Evolutionary conservation across 2,888 invertebrate species (phyloP).

Genomic region (Lysandra coridon): DNA sequence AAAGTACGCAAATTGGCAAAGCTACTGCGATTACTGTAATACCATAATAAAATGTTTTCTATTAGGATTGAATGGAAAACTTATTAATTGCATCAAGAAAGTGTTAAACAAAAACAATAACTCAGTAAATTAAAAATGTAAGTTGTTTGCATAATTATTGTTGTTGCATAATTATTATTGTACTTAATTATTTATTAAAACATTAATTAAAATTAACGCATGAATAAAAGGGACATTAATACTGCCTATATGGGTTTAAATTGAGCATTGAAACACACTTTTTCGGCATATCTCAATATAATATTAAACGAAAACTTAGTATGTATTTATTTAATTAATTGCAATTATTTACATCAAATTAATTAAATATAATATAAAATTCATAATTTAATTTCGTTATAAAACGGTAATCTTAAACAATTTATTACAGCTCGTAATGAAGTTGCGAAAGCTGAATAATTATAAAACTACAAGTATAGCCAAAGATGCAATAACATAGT

Average conservation of each 20-base stretch:
- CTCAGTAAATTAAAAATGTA: neutral
- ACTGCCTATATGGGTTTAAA: neutral
- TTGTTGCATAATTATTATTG: neutral
- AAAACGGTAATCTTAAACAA: conserved; percentile 16
- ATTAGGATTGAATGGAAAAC: too few species aligned
- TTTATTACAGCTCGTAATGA: conserved; percentile 21
- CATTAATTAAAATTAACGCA: conserved; percentile 10
- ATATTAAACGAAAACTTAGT: neutral
- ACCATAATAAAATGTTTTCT: too few species aligned
- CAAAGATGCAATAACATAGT: conserved; percentile 30
- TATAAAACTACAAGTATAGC: conserved; percentile 31
- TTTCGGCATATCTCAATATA: neutral
- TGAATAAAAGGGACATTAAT: conserved; percentile 8
- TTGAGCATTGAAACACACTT: neutral
- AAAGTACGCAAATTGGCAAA: too few species aligned
- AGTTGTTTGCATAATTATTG: neutral
- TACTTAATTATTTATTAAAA: neutral
- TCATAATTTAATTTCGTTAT: conserved; percentile 6
- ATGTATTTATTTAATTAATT: neutral
- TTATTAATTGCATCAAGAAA: neutral
- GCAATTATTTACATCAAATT: conserved; percentile 8
- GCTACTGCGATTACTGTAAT: too few species aligned
- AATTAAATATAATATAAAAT: conserved; percentile 3
- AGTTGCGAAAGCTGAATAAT: conserved; percentile 28
- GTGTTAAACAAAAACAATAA: neutral